Evolutionary conservation across 2,797 vertebrate genomes (phyloP).

Genomic region (Lophotriccus pileatus): DNA sequence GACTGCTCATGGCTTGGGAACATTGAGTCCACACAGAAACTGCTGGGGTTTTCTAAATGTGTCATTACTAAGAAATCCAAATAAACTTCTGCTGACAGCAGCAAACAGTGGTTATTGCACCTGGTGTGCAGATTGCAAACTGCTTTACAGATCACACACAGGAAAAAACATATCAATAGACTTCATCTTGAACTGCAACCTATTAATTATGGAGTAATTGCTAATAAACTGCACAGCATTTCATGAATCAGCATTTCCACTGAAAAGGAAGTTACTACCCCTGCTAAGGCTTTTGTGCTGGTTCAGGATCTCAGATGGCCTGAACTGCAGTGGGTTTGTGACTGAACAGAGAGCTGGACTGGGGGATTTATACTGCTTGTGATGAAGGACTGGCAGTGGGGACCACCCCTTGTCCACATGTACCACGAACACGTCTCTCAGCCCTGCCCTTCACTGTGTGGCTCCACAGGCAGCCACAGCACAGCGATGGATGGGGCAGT

Average conservation of each 20-base stretch:
- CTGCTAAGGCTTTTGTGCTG: background rate
- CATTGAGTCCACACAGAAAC: background rate
- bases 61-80: background rate
- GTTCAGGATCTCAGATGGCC: background rate
- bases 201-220: background rate
- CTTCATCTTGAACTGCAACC: background rate
- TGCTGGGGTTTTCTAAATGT: accelerated
- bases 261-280: background rate
- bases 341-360: background rate
- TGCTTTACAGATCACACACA: accelerated
- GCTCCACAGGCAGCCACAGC: background rate
- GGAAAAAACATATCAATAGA: background rate
- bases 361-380: background rate
- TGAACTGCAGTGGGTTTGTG: background rate
- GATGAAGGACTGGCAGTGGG: background rate
- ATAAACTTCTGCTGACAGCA: background rate
- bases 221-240: background rate
- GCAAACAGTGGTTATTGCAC: background rate
- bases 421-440: background rate
- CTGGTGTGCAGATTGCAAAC: background rate
- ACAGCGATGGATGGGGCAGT: accelerated
- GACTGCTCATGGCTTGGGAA: background rate
- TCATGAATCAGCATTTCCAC: background rate
- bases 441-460: background rate
- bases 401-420: background rate